A percentile compares a stretch with the other conserved stretches of the same genome.
Conservation (phyloP, 2,113 vertebrate species). For the Lates calcarifer region DNA sequence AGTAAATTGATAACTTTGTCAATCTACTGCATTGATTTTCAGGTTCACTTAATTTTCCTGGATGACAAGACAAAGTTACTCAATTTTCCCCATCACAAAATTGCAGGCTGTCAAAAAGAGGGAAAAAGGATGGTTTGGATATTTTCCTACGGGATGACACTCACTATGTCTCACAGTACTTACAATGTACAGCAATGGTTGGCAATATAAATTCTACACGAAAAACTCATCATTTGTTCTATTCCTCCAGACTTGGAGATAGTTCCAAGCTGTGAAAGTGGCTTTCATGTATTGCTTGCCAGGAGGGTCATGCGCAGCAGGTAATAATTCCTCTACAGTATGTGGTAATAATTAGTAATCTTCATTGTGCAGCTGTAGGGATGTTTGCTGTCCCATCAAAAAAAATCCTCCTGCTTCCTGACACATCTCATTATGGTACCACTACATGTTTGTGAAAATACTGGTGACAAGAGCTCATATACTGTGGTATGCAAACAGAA, state of each 20-base stretch:
- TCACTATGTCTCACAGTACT: background rate
- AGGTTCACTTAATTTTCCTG: background rate
- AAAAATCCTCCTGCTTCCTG: conserved; percentile 11
- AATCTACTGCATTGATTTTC: background rate
- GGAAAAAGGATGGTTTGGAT: background rate
- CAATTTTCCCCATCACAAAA: background rate
- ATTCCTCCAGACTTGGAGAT: conserved; percentile 14
- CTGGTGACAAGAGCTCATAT: conserved; percentile 14
- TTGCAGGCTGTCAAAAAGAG: background rate
- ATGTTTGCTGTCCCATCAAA: conserved; percentile 54
- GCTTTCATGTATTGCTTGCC: conserved; percentile 55
- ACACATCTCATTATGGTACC: conserved; percentile 53
- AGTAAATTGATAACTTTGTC: conserved; percentile 12
- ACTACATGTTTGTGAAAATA: conserved; percentile 45
- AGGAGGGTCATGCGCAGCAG: conserved; percentile 58
- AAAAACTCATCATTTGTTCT: conserved; percentile 13
- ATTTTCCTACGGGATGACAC: background rate
- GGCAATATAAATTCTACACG: conserved; percentile 11
- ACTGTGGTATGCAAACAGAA: background rate
- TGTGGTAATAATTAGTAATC: conserved; percentile 71
- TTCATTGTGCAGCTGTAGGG: conserved; percentile 53
- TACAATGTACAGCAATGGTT: background rate
- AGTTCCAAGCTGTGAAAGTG: conserved; percentile 45
- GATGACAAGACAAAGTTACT: background rate
- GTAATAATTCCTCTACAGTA: conserved; percentile 59